Evolutionary conservation across 2,888 invertebrate genomes (phyloP).

Genomic region (Serrognathus titanus): DNA sequence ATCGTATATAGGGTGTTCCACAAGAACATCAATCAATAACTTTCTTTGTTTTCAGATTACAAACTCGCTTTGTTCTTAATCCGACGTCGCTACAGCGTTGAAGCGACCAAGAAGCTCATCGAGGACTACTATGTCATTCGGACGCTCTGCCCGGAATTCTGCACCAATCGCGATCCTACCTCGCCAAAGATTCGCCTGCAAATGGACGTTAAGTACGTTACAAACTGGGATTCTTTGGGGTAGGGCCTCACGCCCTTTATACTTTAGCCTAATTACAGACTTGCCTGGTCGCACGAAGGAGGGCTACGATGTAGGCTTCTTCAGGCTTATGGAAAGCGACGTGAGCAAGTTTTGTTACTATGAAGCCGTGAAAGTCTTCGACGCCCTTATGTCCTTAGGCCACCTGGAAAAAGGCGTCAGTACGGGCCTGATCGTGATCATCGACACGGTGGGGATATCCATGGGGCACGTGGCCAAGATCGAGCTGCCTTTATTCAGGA

Average conservation of each 20-base stretch:
- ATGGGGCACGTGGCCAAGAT: slow-evolving; percentile 62
- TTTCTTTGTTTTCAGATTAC: slow-evolving; percentile 31
- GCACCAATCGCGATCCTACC: slow-evolving; percentile 28
- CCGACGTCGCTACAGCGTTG: slow-evolving; percentile 61
- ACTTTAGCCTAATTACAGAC: slow-evolving; percentile 46
- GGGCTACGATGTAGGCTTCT: slow-evolving; percentile 56
- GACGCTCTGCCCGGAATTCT: slow-evolving; percentile 35
- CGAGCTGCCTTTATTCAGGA: slow-evolving; percentile 60
- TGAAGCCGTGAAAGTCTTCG: slow-evolving; percentile 49
- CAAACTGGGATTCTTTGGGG: background rate
- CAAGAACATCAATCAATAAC: no score
- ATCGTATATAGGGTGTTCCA: background rate
- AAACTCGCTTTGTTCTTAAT: slow-evolving; percentile 62
- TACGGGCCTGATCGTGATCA: slow-evolving; percentile 57
- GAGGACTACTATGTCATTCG: slow-evolving; percentile 36
- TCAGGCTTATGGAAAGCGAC: slow-evolving; percentile 53
- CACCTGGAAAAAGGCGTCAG: slow-evolving; percentile 51
- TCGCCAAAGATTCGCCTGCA: slow-evolving; percentile 24
- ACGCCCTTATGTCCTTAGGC: slow-evolving; percentile 59
- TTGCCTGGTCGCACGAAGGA: slow-evolving; percentile 53
- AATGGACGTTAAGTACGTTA: slow-evolving; percentile 29
- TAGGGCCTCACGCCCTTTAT: no score
- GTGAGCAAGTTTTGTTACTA: slow-evolving; percentile 55
- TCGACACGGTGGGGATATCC: slow-evolving; percentile 60
- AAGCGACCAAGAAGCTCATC: slow-evolving; percentile 32